Conservation (phyloP, 1,140 invertebrate genomes). For the Bombus waltoni region DNA sequence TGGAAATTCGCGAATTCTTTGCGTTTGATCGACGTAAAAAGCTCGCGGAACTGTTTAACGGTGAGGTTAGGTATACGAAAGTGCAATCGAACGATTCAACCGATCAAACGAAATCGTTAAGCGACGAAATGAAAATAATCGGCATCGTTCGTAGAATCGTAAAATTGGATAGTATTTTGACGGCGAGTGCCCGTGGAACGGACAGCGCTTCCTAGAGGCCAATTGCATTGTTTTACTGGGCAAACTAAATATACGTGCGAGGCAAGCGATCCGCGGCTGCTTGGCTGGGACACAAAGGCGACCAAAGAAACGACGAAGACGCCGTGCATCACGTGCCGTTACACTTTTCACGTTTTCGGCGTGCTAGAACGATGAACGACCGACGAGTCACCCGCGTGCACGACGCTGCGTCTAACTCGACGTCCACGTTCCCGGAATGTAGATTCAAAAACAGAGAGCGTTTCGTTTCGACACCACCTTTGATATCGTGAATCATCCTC, state of each 20-base stretch:
- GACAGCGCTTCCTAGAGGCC: conserved; percentile 73
- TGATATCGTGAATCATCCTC: background rate
- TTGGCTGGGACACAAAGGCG: conserved; percentile 73
- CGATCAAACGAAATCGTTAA: background rate
- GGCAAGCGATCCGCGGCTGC: conserved; percentile 73
- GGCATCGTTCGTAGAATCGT: conserved; percentile 33
- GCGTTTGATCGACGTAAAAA: background rate
- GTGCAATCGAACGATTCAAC: background rate
- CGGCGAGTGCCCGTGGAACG: conserved; percentile 40
- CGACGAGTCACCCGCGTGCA: background rate
- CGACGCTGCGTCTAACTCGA: background rate
- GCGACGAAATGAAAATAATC: conserved; percentile 15
- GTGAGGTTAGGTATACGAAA: background rate
- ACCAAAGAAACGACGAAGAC: conserved; percentile 47
- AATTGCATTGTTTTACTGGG: conserved; percentile 77
- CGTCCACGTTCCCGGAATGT: background rate
- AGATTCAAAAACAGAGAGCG: background rate
- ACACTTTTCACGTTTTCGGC: conserved; percentile 73
- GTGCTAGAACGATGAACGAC: conserved; percentile 44
- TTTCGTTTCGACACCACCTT: background rate
- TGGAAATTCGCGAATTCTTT: too few relatives aligned
- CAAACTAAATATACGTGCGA: conserved; percentile 78
- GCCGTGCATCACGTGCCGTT: conserved; percentile 73
- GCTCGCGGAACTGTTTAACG: background rate
- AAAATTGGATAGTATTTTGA: conserved; percentile 52